These are phyloP conservation scores for Goniozus legneri DNA, from an alignment of 1,140 invertebrate genomes.

Conservation along the genomic window DNA sequence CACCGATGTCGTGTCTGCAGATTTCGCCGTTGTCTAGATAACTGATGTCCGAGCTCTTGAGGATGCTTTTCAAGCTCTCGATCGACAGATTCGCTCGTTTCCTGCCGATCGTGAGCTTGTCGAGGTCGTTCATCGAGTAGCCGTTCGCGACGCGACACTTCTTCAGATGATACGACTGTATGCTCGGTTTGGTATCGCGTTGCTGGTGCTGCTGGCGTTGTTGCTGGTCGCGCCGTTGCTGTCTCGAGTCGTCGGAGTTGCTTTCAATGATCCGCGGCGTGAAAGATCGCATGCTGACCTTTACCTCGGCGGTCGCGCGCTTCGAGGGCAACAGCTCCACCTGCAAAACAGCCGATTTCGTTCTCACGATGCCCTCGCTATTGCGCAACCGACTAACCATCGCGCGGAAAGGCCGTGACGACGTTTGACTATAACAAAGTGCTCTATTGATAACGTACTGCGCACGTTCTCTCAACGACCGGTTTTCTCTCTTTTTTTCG, in stretches of 20 bases:
- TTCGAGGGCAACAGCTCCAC: slow-evolving; percentile 37
- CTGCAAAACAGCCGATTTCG: slow-evolving; percentile 27
- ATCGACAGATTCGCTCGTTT: slow-evolving; percentile 35
- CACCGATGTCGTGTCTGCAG: slow-evolving; percentile 48
- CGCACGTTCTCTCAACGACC: neutral
- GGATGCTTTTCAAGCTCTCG: slow-evolving; percentile 38
- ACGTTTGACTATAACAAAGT: too few relatives aligned
- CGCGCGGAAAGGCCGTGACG: slow-evolving; percentile 19
- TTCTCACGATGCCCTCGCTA: slow-evolving; percentile 26
- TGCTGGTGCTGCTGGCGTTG: slow-evolving; percentile 8
- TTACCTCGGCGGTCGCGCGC: slow-evolving; percentile 27
- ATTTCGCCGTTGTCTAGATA: slow-evolving; percentile 43
- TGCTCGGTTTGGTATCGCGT: slow-evolving; percentile 30
- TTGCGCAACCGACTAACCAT: slow-evolving; percentile 16
- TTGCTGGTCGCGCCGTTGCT: slow-evolving; percentile 1
- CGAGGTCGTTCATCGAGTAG: slow-evolving; percentile 54
- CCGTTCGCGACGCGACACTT: slow-evolving; percentile 40
- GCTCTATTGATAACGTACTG: too few relatives aligned
- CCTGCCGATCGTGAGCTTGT: slow-evolving; percentile 30
- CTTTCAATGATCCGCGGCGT: slow-evolving; percentile 44
- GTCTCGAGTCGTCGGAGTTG: slow-evolving; percentile 1
- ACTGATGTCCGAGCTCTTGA: slow-evolving; percentile 35
- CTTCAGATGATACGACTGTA: slow-evolving; percentile 42
- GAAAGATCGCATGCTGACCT: slow-evolving; percentile 45
- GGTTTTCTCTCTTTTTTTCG: neutral